Evolutionary conservation across 2,888 invertebrate genomes (phyloP), one percentile per base, ranked within the genome.

Genomic region (Nemotelus nigrinus): DNA sequence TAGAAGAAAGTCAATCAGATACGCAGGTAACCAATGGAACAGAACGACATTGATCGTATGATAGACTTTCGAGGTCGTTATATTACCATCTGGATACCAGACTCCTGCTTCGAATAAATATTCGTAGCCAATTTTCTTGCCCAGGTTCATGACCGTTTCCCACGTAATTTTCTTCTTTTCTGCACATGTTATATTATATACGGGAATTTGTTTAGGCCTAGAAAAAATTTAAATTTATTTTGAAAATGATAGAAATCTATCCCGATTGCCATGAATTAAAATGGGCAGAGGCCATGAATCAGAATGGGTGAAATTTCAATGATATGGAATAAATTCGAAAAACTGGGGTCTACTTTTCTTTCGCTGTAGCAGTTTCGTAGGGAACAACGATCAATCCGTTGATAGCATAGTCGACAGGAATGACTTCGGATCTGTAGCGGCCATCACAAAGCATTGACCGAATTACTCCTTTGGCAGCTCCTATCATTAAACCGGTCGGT

Each of bases 111-210:
- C 94, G 83, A 96, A 93, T 0, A 97, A 97, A 86, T 93, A 92
- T 81, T 92, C 89, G 80, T 92, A 89, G 10, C 91, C 90, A 0
- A 93, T 88, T 2, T 89, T 89, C 83, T 92, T 91, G 58, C 95
- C 93, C 78, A 90, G 90, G 81, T 92, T 90, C 81, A 97, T 88
- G 10, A 98, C 91, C 79, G 94, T 91, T 65, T 93, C 93, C 96
- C 97, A 98, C 0, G 94, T 93, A 50, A 95, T 90, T 60, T 93
- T 93, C 81, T 94, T 90, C 65, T 93, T 90, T 58, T 93, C 92
- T 41, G 96, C 94, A 74, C 96, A 94, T 0, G 97, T 96, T 78
- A 97, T 88, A 85, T 99, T 98, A 87, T 93, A 97, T 1, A 98
- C 96, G 0, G 96, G 94, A 48, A 95, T 90, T 78, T 91, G 90